Conservation (phyloP, 37 sponge, comb jelly and placozoan genomes). For the Hexactinellida sp. region DNA sequence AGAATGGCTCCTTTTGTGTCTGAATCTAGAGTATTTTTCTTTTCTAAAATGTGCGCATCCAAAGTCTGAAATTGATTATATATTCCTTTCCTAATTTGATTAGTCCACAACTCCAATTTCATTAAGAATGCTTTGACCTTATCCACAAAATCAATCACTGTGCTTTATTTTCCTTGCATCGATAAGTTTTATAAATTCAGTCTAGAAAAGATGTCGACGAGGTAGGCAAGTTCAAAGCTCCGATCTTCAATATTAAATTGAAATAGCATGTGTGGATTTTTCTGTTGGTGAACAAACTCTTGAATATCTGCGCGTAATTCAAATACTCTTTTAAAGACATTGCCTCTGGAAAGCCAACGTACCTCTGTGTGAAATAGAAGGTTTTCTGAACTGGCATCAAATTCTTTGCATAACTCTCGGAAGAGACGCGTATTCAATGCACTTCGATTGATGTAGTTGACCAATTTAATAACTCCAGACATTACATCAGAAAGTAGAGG, state of each 20-base stretch:
- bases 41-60: not conserved
- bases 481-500: not conserved
- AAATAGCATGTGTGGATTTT: not conserved
- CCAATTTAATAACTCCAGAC: conserved; percentile 11
- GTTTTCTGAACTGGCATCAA: conserved; percentile 11
- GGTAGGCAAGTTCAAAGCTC: conserved; percentile 1
- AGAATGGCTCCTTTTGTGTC: not conserved
- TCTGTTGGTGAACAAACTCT: not conserved
- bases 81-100: conserved; percentile 11
- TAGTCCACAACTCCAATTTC: not conserved
- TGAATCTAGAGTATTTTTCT: not conserved
- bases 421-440: conserved; percentile 2
- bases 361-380: conserved; percentile 7
- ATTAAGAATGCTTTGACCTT: conserved; percentile 11
- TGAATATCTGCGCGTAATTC: not conserved
- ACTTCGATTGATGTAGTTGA: conserved; percentile 4
- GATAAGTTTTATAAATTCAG: not conserved
- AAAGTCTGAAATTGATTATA: not conserved
- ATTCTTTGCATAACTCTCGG: not conserved
- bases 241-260: not conserved
- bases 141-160: not conserved
- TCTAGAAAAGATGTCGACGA: not conserved
- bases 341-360: not conserved
- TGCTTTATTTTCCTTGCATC: conserved; percentile 2
- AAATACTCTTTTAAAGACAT: not conserved